Evolutionary conservation across 1,140 invertebrate species (phyloP).

Genomic region (Amyelois transitella): DNA sequence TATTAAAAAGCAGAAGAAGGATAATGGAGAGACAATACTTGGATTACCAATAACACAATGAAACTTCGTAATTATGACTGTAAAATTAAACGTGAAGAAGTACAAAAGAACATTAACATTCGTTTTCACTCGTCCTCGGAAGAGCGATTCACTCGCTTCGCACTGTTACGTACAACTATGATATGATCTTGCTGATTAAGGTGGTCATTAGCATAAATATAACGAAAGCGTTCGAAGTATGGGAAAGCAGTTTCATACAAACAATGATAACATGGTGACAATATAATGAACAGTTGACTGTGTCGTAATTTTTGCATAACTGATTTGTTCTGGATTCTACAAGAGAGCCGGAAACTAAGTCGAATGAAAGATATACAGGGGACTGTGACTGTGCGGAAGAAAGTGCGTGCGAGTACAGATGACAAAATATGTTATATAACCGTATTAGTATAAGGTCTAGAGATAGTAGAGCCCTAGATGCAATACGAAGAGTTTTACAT

Average conservation of each 20-base stretch:
- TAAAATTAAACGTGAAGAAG: not conserved
- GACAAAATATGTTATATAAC: not conserved
- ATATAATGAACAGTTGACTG: conserved; percentile 14
- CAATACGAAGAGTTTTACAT: too few relatives aligned
- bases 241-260: conserved; percentile 18
- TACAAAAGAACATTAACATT: conserved; percentile 4
- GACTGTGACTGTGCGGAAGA: not conserved
- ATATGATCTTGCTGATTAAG: conserved; percentile 5
- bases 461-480: too few relatives aligned
- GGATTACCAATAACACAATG: too few relatives aligned
- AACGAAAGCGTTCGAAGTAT: conserved; percentile 17
- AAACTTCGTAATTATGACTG: not conserved
- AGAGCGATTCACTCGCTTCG: not conserved
- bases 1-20: too few relatives aligned
- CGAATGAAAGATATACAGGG: conserved; percentile 1
- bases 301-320: conserved; percentile 43
- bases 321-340: not conserved
- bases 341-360: conserved; percentile 6
- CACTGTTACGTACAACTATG: conserved; percentile 5
- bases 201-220: not conserved
- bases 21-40: too few relatives aligned
- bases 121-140: conserved; percentile 6
- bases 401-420: conserved; percentile 4
- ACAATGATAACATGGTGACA: conserved; percentile 16
- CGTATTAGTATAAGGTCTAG: too few relatives aligned